Base-by-base conservation (phyloP, 2,797 vertebrate genomes). In the Myiotriccus ornatus region DNA sequence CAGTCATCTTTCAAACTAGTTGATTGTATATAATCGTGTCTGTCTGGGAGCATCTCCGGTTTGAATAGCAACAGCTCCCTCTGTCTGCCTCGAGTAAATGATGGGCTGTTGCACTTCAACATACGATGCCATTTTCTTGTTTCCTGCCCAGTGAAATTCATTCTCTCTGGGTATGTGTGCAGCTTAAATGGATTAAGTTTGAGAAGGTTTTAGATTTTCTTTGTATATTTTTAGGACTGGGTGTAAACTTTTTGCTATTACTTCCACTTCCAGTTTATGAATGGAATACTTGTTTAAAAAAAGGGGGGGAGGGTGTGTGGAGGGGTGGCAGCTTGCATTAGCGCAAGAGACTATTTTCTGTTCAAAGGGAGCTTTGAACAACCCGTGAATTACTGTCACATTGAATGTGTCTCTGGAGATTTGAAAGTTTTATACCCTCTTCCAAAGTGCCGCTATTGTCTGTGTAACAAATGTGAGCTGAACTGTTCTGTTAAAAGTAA, bases 21-120 rank as follows among this genome's bases (percentile, higher is more conserved):
- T 83, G 41, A 79, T 90, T 69, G 52, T 83, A 32, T 44, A 53
- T 75, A 73, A 59, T 49, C 59, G 39, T 69, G 68, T 41, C 47
- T 84, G 47, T 34, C 84, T 17, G 6, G 68, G 12, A 88, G 20
- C 44, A 46, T 84, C 53, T 74, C 50, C 22, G 2, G 5, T 94
- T 27, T 49, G 27, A 89, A 92, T 79, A 80, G 39, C 91, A 94
- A 91, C 52, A 95, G 87, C 81, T 96, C 87, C 87, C 87, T 96
- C 93, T 96, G 34, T 84, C 92, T 96, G 65, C 57, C 83, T 82
- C 43, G 2, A 75, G 22, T 73, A 41, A 77, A 32, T 56, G 44
- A 22, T 5, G 34, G 85, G 44, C 47, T 77, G 20, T 39, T 84
- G 59, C 37, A 32, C 14, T 60, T 5, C 27, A 28, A 14, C 19